Evolutionary conservation across 2,797 vertebrate species (phyloP), one percentile per base, ranked within the genome.

Genomic region (Lagorchestes hirsutus): DNA sequence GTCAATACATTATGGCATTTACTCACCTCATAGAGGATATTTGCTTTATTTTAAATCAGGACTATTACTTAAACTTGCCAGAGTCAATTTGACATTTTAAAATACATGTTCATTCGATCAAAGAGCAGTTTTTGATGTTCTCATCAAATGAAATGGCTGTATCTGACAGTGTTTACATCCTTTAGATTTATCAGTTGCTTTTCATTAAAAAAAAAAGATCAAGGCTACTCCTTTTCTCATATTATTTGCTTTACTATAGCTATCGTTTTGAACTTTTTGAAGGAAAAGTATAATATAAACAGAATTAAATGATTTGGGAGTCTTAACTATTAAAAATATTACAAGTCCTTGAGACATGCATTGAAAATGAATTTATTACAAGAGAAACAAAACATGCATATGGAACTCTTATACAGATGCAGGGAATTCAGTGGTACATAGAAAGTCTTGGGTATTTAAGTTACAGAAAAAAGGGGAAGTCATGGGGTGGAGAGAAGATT

Each of bases 61-160:
- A 57, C 34, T 92, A 29, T 55, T 96, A 87, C 34, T 92, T 82
- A 95, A 55, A 55, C 50, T 27, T 27, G 52, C n/a, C 31, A 92
- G 2, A 92, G 14, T 74, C 90, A 54, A 92, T 28, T 62, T 93
- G 34, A 50, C 50, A 93, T 96, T 96, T 93, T 9, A 97, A 95
- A 96, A 46, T 14, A 31, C 74, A 74, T 52, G 62, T 91, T 94
- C 46, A 93, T 0, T 94, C 92, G 57, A 13, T 82, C 92, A 93
- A 93, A 94, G 31, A 95, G 55, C 87, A 67, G 28, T 90, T 5
- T 91, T 93, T 93, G 91, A 52, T 50, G 27, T 90, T 34, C 92
- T 93, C 91, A 87, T 87, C 56, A 54, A 40, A 92, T 62, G 91
- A 95, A 95, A 58, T 46, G 74, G 27, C 50, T 93, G 91, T 62